Percentiles rank a stretch among this genome's conserved stretches.
phyloP scores from a whole-genome alignment of 1,140 invertebrate species.

The Pseudomyrmex sp. region DNA sequence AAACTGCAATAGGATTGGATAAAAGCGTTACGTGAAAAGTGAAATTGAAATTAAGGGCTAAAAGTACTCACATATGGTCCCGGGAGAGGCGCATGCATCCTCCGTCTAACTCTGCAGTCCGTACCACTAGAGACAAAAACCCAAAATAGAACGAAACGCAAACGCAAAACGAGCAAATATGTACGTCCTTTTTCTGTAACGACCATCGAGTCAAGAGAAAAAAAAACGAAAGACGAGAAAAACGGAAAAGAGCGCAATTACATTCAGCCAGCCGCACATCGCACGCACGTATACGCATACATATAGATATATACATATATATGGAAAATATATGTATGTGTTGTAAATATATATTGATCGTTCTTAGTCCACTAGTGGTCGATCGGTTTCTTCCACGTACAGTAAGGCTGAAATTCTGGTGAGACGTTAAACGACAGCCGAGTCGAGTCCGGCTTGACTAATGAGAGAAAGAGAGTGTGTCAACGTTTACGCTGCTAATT shows the following conservation, averaged over 20 bases:
- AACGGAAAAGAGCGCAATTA: conserved; percentile 73
- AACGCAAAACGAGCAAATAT: conserved; percentile 72
- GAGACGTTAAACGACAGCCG: conserved; percentile 26
- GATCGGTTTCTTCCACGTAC: conserved; percentile 36
- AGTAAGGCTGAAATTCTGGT: conserved; percentile 41
- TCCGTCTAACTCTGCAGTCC: conserved; percentile 86
- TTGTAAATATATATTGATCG: conserved; percentile 54
- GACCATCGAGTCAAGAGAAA: conserved; percentile 66
- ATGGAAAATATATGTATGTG: conserved; percentile 35
- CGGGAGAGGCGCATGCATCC: conserved; percentile 86
- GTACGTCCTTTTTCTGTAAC: conserved; percentile 62
- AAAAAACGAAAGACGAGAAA: conserved; percentile 42
- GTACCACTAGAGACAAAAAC: conserved; percentile 85
- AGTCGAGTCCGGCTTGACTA: conserved; percentile 32
- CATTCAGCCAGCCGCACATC: conserved; percentile 78
- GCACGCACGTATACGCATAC: conserved; percentile 70
- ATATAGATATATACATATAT: conserved; percentile 56
- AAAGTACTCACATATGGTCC: conserved; percentile 85
- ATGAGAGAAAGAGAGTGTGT: conserved; percentile 62
- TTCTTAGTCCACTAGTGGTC: conserved; percentile 49
- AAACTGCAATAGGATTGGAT: conserved; percentile 4
- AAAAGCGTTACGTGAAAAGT: conserved; percentile 36
- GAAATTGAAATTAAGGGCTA: conserved; percentile 77
- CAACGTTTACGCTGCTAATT: conserved; percentile 79
- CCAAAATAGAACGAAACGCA: conserved; percentile 82